Percentiles rank a stretch among this genome's conserved stretches.
phyloP scores from a whole-genome alignment of 1,140 invertebrate species.

The Centruroides vittatus region DNA sequence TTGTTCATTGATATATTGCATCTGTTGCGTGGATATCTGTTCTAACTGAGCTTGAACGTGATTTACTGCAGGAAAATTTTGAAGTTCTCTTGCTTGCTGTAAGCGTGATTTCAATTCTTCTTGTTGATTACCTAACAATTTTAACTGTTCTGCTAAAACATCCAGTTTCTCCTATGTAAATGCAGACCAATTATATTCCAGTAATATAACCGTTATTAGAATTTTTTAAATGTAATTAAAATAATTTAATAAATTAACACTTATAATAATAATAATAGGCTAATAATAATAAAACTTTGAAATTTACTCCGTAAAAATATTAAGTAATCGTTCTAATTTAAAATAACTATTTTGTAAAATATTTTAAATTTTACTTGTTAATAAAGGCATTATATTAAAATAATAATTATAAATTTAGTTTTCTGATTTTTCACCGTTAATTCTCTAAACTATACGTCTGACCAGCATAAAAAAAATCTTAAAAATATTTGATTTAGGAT shows the following conservation, averaged over 20 bases:
- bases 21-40: conserved; percentile 31
- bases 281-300: not conserved
- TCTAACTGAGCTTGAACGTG: conserved; percentile 34
- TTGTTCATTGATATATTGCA: conserved; percentile 38
- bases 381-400: no score
- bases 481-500: no score
- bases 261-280: not conserved
- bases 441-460: no score
- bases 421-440: no score
- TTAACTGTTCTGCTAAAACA: conserved; percentile 35
- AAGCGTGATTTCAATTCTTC: conserved; percentile 34
- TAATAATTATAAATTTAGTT: no score
- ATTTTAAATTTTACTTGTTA: no score
- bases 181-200: no score
- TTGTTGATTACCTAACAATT: conserved; percentile 30
- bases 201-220: not conserved
- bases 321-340: no score
- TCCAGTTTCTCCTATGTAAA: conserved; percentile 36
- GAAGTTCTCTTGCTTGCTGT: conserved; percentile 22
- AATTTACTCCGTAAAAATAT: not conserved
- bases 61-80: conserved; percentile 24
- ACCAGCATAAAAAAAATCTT: no score
- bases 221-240: not conserved
- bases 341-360: no score
- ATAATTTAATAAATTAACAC: not conserved